phyloP scores from a whole-genome alignment of 1,140 invertebrate species.

The Drosophila neocordata region DNA sequence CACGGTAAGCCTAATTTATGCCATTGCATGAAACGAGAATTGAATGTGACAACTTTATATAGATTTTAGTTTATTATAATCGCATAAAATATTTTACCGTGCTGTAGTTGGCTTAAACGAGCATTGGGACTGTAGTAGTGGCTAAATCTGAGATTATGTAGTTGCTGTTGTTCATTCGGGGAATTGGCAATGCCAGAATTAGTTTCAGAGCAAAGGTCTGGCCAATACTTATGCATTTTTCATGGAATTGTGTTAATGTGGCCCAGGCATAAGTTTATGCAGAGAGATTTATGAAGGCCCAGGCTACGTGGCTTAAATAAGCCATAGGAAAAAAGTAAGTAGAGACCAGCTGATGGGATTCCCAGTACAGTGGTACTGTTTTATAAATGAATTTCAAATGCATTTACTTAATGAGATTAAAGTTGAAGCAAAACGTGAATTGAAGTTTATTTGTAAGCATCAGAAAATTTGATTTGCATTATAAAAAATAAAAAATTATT shows the following conservation, averaged over 20 bases:
- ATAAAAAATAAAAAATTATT: too few species aligned
- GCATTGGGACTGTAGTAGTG: slow-evolving; percentile 21
- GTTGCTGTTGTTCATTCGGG: background rate
- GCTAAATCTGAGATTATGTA: background rate
- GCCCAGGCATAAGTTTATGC: slow-evolving; percentile 61
- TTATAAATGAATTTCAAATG: slow-evolving; percentile 6
- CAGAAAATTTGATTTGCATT: too few species aligned
- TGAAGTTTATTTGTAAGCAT: too few species aligned
- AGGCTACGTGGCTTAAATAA: slow-evolving; percentile 58
- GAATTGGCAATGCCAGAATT: background rate
- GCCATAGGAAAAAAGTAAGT: slow-evolving; percentile 19
- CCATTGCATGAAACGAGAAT: slow-evolving; percentile 61
- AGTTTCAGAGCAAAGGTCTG: background rate
- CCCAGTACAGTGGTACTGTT: slow-evolving; percentile 35
- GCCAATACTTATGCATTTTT: slow-evolving; percentile 66
- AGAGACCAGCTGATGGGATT: slow-evolving; percentile 48
- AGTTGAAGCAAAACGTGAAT: background rate
- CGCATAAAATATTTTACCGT: slow-evolving; percentile 71
- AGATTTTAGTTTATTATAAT: slow-evolving; percentile 78
- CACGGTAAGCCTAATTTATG: slow-evolving; percentile 75
- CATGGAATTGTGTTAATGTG: slow-evolving; percentile 67
- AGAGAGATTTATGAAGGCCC: slow-evolving; percentile 72
- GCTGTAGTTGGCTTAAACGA: slow-evolving; percentile 45
- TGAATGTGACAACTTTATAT: slow-evolving; percentile 79
- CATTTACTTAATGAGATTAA: too few species aligned